phyloP scores from a whole-genome alignment of 1,140 invertebrate species.

The Sweltsa coloradensis region DNA sequence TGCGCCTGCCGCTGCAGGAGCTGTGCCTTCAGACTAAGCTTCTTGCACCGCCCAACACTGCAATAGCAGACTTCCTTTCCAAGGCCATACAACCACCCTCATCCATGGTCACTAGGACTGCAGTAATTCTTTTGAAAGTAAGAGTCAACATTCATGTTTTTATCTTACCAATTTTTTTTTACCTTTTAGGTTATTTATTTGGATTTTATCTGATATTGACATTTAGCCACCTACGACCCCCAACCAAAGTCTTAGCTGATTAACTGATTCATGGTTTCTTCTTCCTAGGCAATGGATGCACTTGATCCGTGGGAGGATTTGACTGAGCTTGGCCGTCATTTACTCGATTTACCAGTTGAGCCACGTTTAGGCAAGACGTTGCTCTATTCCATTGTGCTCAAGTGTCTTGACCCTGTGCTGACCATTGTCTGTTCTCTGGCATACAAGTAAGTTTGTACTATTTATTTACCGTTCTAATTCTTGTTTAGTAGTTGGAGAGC shows the following conservation, averaged over 20 bases:
- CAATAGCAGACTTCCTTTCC: constrained; percentile 70
- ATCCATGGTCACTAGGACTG: constrained; percentile 56
- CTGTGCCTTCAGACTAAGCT: constrained; percentile 86
- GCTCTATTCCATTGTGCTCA: constrained; percentile 78
- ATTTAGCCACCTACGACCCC: too few species aligned
- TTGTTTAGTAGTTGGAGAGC: not conserved
- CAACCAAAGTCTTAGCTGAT: too few species aligned
- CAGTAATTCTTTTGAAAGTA: constrained; percentile 60
- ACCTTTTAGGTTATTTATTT: too few species aligned
- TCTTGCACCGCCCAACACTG: constrained; percentile 58
- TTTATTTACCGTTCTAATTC: constrained; percentile 1
- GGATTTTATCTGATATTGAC: too few species aligned
- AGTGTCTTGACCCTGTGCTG: constrained; percentile 88
- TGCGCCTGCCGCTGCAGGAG: constrained; percentile 51
- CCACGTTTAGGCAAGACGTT: constrained; percentile 87
- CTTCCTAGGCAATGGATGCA: constrained; percentile 58
- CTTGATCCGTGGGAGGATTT: constrained; percentile 70
- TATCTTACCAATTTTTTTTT: too few species aligned
- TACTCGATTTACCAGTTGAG: constrained; percentile 82
- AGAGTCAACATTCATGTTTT: too few species aligned
- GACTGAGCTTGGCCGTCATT: constrained; percentile 69
- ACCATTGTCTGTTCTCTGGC: constrained; percentile 81
- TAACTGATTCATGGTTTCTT: too few species aligned
- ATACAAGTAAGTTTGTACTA: constrained; percentile 48
- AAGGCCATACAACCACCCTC: constrained; percentile 77